phyloP scores from a whole-genome alignment of 1,140 invertebrate genomes.

The Lordiphosa collinella region DNA sequence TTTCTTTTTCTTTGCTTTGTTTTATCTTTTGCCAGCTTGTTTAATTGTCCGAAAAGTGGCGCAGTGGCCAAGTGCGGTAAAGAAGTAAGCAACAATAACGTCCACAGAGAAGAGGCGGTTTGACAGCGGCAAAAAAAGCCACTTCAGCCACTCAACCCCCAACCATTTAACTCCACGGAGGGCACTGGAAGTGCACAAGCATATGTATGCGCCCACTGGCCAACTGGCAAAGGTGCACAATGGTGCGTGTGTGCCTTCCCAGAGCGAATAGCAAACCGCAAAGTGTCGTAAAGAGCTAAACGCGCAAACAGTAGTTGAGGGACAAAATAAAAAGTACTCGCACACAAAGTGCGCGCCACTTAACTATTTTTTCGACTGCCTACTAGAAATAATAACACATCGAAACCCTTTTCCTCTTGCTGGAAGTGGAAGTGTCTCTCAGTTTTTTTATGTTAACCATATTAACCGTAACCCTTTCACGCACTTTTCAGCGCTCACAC shows the following conservation, averaged over 20 bases:
- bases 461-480: conserved; percentile 38
- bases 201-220: background rate
- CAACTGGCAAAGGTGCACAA: background rate
- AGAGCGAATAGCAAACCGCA: conserved; percentile 7
- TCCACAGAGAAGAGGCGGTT: background rate
- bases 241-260: conserved; percentile 5
- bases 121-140: too few species aligned
- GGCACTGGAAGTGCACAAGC: background rate
- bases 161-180: background rate
- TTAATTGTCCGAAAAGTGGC: conserved; percentile 38
- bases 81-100: conserved; percentile 14
- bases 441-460: conserved; percentile 1
- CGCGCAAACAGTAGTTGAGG: conserved; percentile 1
- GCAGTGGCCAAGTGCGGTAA: background rate
- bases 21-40: conserved; percentile 19
- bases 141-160: too few species aligned
- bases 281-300: conserved; percentile 4
- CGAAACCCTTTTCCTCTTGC: conserved; percentile 11
- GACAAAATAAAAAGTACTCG: background rate
- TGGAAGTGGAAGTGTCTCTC: conserved; percentile 8
- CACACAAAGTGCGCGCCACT: conserved; percentile 16
- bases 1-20: conserved; percentile 13
- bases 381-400: conserved; percentile 46
- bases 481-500: conserved; percentile 37
- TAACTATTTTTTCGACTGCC: conserved; percentile 25